Conservation (phyloP, 2,888 invertebrate genomes). For the Harpalus rubripes region DNA sequence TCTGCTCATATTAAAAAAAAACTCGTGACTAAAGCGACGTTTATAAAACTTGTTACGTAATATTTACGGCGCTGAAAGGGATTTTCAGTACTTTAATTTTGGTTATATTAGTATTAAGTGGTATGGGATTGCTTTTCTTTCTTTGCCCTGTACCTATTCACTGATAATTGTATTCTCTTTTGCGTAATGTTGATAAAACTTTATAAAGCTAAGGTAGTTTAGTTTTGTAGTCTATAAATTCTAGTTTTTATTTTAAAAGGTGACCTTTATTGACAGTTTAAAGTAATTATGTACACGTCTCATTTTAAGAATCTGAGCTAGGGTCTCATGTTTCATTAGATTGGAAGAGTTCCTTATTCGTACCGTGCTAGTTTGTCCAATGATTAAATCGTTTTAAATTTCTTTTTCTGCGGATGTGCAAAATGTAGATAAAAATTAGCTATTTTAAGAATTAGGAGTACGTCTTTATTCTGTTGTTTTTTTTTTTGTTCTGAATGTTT, state of each 20-base stretch:
- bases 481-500: too few species aligned
- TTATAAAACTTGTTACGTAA: too few species aligned
- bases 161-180: not conserved
- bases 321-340: conserved; percentile 17
- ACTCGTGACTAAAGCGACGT: too few species aligned
- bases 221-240: not conserved
- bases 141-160: too few species aligned
- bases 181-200: not conserved
- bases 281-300: conserved; percentile 11
- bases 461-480: too few species aligned
- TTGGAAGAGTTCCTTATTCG: not conserved
- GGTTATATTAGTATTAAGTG: too few species aligned
- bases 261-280: conserved; percentile 7
- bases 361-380: not conserved
- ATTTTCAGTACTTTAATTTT: too few species aligned
- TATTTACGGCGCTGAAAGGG: too few species aligned
- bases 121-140: too few species aligned
- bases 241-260: not conserved
- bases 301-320: conserved; percentile 30
- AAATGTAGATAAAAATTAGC: not conserved
- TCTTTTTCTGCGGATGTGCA: not conserved
- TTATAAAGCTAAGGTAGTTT: not conserved
- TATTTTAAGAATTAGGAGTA: not conserved
- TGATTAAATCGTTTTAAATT: not conserved
- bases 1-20: too few species aligned